phyloP scores from a whole-genome alignment of 2,797 vertebrate species.

The Tragopan temminckii region DNA sequence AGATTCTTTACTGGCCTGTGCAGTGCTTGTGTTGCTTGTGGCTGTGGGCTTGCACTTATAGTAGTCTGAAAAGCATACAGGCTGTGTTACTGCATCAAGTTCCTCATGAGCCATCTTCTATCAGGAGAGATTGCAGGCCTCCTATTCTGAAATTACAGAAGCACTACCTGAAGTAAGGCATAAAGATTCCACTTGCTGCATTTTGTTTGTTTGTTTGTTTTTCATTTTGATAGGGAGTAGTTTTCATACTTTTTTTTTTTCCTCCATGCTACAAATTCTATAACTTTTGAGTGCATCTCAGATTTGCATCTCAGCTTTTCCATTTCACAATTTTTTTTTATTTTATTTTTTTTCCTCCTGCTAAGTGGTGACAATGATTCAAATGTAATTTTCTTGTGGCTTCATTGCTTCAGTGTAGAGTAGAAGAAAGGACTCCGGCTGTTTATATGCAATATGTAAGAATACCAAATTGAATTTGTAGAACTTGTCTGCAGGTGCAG shows the following conservation, averaged over 20 bases:
- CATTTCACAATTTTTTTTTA: slow-evolving; percentile 2
- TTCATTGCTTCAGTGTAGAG: slow-evolving; percentile 68
- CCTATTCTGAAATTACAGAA: rapidly evolving
- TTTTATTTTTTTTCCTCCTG: neutral
- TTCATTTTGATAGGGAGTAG: neutral
- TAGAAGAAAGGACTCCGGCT: slow-evolving; percentile 73
- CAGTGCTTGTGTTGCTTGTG: neutral
- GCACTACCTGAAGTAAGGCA: neutral
- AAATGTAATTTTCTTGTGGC: slow-evolving; percentile 63
- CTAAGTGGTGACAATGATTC: slow-evolving; percentile 66
- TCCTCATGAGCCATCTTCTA: neutral
- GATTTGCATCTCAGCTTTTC: slow-evolving; percentile 29
- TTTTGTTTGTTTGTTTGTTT: too few species aligned
- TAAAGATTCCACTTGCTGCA: neutral
- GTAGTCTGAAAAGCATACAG: neutral
- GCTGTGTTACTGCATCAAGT: rapidly evolving
- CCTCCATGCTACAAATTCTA: neutral
- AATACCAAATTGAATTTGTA: slow-evolving; percentile 80
- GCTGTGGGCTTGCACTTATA: neutral
- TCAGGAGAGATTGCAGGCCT: neutral
- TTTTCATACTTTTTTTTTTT: neutral
- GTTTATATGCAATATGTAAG: slow-evolving; percentile 73
- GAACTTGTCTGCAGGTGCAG: slow-evolving; percentile 66
- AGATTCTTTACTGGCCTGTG: neutral
- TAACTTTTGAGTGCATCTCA: neutral